Base-by-base conservation (phyloP, 2,797 vertebrate genomes). In the Morelia viridis region DNA sequence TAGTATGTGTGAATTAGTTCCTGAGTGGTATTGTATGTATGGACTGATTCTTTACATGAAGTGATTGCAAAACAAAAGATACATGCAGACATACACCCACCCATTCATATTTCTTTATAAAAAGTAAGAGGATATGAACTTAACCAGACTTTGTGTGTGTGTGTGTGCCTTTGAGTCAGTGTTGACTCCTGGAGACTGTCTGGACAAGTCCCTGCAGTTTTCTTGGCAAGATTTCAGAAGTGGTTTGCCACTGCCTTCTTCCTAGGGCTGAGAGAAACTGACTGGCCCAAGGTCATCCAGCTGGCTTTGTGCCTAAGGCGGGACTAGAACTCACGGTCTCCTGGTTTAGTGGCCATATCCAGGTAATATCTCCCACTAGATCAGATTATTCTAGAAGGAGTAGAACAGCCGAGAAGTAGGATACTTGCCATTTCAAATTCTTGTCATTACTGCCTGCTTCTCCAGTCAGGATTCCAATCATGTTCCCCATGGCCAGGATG, bases 21-120 rank as follows among this genome's bases (percentile, higher is more conserved):
- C 61, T 65, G 13, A 56, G 0, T 0, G 57, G 50, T 7, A 7
- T 31, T 76, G 87, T 71, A 24, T 41, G 93, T 89, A 61, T 71
- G 94, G 93, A 89, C 87, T 93, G 92, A 46, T 61, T 93, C 61
- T 93, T 65, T 91, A 90, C 76, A 50, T 91, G 90, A 92, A 24
- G 3, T 13, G 31, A 60, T 57, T 80, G 19, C 13, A 26, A 61
- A 60, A 26, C 76, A 65, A 60, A 58, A 80, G 22, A 41, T 28
- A 31, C 26, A 53, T 24, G 5, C 10, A 28, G 19, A 84, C 8
- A 24, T 41, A 41, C 6, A 5, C n/a, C 17, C 68, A 0, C 7
- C 19, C 17, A 50, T 50, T 50, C 15, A 46, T 85, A 19, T 41
- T 80, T 17, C 57, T 57, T 4, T 3, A 7, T 35, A 80, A 41